Conservation (phyloP, 2,888 invertebrate species). For the Apodemia mormo region DNA sequence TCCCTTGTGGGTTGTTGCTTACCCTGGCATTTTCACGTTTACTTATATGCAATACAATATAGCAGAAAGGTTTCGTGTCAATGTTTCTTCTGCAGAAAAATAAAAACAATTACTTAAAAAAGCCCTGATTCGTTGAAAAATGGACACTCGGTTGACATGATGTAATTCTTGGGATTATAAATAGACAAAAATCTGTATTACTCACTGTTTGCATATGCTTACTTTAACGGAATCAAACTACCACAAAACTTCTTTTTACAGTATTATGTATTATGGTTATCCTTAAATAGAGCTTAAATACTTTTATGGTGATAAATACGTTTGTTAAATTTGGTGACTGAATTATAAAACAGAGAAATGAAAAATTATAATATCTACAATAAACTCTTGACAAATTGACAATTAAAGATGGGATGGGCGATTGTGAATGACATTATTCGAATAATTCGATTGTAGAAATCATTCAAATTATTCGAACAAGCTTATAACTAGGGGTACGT, state of each 20-base stretch:
- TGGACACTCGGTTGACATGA: conserved; percentile 20
- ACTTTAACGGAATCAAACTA: neutral
- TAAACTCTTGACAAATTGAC: too few relatives aligned
- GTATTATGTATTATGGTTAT: neutral
- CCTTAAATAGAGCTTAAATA: neutral
- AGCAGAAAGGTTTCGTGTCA: neutral
- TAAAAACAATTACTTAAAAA: conserved; percentile 13
- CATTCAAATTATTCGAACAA: too few relatives aligned
- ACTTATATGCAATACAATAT: conserved; percentile 22
- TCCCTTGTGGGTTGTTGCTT: conserved; percentile 65
- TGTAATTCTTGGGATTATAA: conserved; percentile 33
- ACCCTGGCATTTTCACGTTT: conserved; percentile 72
- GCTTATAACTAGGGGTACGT: too few relatives aligned
- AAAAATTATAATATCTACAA: too few relatives aligned
- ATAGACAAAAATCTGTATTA: conserved; percentile 17
- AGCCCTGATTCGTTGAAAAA: neutral
- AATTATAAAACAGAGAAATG: neutral
- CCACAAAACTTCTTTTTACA: neutral
- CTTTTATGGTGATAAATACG: neutral
- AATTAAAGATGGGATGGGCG: too few relatives aligned
- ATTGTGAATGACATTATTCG: too few relatives aligned
- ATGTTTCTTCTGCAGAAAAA: conserved; percentile 25
- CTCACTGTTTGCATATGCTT: conserved; percentile 20
- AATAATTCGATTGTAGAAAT: too few relatives aligned
- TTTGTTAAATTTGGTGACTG: neutral